Evolutionary conservation across 2,888 invertebrate genomes (phyloP).

Genomic region (Xanthorhoe spadicearia): DNA sequence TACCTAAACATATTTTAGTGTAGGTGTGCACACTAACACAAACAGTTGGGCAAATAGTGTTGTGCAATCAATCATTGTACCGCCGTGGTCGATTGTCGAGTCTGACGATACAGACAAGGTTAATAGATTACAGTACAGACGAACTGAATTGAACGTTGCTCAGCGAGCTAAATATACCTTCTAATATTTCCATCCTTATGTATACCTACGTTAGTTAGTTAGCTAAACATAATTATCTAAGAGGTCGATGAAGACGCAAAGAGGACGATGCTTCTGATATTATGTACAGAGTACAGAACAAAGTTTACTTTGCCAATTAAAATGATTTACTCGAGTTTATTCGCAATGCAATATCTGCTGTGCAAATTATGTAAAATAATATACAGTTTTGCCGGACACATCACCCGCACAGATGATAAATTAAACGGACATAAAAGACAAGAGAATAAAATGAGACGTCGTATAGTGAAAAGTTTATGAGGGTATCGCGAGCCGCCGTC

Average conservation of each 20-base stretch:
- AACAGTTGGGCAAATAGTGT: constrained; percentile 64
- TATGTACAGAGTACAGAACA: constrained; percentile 6
- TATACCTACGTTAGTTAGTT: constrained; percentile 3
- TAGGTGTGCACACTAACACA: constrained; percentile 40
- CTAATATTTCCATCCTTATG: constrained; percentile 4
- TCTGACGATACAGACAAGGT: constrained; percentile 60
- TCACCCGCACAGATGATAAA: constrained; percentile 57
- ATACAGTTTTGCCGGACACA: constrained; percentile 53
- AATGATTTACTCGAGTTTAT: constrained; percentile 13
- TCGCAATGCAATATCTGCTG: constrained; percentile 9
- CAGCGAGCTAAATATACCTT: constrained; percentile 46
- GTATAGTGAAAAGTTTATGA: constrained; percentile 80
- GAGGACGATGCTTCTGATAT: constrained; percentile 18
- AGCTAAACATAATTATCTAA: not conserved
- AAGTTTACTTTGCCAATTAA: constrained; percentile 10
- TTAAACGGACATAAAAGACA: constrained; percentile 70
- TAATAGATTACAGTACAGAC: constrained; percentile 61
- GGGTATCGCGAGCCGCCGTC: constrained; percentile 73
- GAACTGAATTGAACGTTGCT: constrained; percentile 56
- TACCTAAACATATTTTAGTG: constrained; percentile 22
- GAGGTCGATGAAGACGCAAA: constrained; percentile 17
- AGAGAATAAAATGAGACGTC: constrained; percentile 76
- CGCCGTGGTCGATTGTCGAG: constrained; percentile 51
- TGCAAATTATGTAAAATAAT: constrained; percentile 39
- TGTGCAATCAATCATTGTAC: constrained; percentile 63